These are phyloP conservation scores for Blennius ocellaris DNA, from an alignment of 2,113 vertebrate genomes.

Conservation along the genomic window DNA sequence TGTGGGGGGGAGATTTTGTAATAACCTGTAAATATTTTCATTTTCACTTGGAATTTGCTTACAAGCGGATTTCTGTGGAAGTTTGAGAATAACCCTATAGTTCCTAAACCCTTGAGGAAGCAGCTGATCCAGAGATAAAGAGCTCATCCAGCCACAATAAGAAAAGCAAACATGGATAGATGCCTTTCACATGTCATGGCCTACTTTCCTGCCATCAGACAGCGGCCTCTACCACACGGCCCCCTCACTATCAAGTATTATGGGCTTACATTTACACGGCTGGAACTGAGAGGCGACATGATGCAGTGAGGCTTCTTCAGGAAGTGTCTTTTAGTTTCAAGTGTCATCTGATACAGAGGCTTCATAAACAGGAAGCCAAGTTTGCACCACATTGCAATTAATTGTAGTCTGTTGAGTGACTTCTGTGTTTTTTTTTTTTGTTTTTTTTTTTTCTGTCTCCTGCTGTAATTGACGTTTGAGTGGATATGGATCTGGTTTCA, in stretches of 20 bases:
- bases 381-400: not conserved
- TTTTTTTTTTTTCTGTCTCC: not conserved
- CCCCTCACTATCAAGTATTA: too few species aligned
- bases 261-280: not conserved
- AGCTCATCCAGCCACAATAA: not conserved
- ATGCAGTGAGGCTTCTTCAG: slow-evolving; percentile 6
- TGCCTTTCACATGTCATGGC: not conserved
- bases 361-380: slow-evolving; percentile 33
- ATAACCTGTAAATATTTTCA: too few species aligned
- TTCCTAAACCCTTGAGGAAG: not conserved
- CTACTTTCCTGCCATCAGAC: slow-evolving; percentile 5
- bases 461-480: slow-evolving; percentile 9
- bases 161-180: not conserved
- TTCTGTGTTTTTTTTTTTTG: not conserved
- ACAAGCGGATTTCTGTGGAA: too few species aligned
- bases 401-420: slow-evolving; percentile 8
- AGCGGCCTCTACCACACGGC: not conserved
- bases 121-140: not conserved
- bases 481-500: slow-evolving; percentile 3
- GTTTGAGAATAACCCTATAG: too few species aligned
- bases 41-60: too few species aligned
- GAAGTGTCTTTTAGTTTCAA: slow-evolving; percentile 41
- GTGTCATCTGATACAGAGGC: slow-evolving; percentile 11
- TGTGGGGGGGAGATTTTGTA: too few species aligned
- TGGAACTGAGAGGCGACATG: not conserved